Evolutionary conservation across 1,140 invertebrate species (phyloP), one percentile per base, ranked within the genome.

Genomic region (Portunus trituberculatus): DNA sequence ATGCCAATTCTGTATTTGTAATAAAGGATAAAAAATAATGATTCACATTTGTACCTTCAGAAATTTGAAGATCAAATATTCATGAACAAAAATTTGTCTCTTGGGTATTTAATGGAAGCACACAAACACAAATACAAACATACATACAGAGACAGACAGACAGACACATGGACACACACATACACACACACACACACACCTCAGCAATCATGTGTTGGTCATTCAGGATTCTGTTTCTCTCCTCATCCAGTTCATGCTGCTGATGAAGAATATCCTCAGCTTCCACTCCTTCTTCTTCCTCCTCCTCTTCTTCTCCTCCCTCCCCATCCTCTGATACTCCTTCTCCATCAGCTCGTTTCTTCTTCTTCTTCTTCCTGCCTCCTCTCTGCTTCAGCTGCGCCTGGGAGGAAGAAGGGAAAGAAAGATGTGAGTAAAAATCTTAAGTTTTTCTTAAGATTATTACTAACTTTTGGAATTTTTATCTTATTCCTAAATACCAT

Each of bases 171-270:
- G 1, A 76, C 67, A 76, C 12, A 76, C 25, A 7, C 0, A n/a
- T 2, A 76, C 6, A 20, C 0, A 76, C 16, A 20, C 10, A 7
- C 4, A 76, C 0, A 52, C 82, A 20, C 95, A 97, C 97, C 96
- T 97, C 97, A 48, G 97, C 96, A 94, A 97, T 97, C 84, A 98
- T 96, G 67, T 97, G 97, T 95, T 97, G 97, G 96, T 98, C 97
- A 93, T 97, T 97, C 14, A 98, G 96, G 92, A 98, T 97, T 45
- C 97, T 97, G 89, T 97, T 96, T 93, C 97, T 97, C 95, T 98
- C 98, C 91, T 97, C 96, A 93, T 98, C 97, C 86, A 98, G 96
- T 95, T 97, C 97, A 14, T 96, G 96, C 95, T 97, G 97, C 95
- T 97, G 97, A 91, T 97, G 97, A 76, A 97, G 96, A 95, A 97